These are phyloP conservation scores for Salmo trutta DNA, from an alignment of 2,797 vertebrate species.

Conservation along the genomic window DNA sequence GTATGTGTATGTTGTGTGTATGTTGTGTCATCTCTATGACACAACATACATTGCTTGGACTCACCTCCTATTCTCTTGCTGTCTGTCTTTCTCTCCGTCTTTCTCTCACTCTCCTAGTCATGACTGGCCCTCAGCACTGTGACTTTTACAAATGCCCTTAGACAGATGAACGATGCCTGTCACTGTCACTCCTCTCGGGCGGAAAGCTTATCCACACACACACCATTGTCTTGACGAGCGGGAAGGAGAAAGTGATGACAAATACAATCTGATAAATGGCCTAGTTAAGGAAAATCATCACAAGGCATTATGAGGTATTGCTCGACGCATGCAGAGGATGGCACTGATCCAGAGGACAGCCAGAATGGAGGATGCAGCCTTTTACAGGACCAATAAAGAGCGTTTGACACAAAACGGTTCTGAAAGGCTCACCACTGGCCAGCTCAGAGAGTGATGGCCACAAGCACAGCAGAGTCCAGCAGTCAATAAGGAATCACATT, in stretches of 20 bases:
- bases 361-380: neutral
- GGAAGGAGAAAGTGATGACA: conserved; percentile 25
- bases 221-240: conserved; percentile 18
- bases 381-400: conserved; percentile 11
- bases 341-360: neutral
- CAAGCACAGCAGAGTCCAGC: conserved; percentile 29
- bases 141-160: conserved; percentile 53
- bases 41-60: conserved; percentile 33
- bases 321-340: conserved; percentile 12
- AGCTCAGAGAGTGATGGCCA: conserved; percentile 26
- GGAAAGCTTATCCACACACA: conserved; percentile 28
- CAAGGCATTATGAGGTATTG: conserved; percentile 8
- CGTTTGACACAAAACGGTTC: neutral
- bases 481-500: conserved; percentile 54
- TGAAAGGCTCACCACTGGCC: conserved; percentile 23
- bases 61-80: conserved; percentile 33
- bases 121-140: conserved; percentile 47
- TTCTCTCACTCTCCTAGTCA: conserved; percentile 34
- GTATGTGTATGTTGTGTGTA: too few species aligned
- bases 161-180: conserved; percentile 37
- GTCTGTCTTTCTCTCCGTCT: conserved; percentile 18
- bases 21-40: too few species aligned
- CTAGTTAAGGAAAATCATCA: conserved; percentile 20
- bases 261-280: conserved; percentile 32
- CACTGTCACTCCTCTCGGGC: conserved; percentile 13